Base-by-base conservation (phyloP, 2,888 invertebrate species). In the Pammene fasciana region DNA sequence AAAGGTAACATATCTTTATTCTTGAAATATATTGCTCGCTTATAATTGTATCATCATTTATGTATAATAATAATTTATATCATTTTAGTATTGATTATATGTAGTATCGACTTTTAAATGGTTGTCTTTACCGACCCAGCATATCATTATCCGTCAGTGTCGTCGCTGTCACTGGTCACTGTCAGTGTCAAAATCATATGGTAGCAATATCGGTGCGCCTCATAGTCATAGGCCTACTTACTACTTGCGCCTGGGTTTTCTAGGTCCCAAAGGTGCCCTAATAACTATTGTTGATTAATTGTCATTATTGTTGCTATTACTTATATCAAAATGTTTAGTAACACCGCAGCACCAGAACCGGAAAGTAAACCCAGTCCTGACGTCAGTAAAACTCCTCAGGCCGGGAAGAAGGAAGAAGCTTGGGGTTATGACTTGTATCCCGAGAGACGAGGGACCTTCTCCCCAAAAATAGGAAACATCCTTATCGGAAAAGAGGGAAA, bases 401-500 rank as follows among this genome's bases (percentile, higher is more conserved):
- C 59, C 46, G 71, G 73, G 11, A 77, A 81, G 38, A 85, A 85
- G 60, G 78, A 85, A 41, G 88, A 90, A 72, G 79, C 92, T 7
- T 96, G 96, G 96, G 96, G 96, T 70, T 96, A 96, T 80, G 96
- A 97, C 88, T 90, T 97, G 72, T 97, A 97, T 82, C 97, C 97
- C 0, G 97, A 97, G 85, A 93, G 97, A 76, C 94, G 95, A 78
- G 95, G 95, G 0, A 87, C 93, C 45, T 94, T 92, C 76, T 92
- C 93, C 72, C 92, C 94, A 0, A 93, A 89, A 78, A 86, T 94
- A 84, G 82, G 87, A 1, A 93, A 93, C 68, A 85, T 94, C 52
- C 76, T 96, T 0, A 82, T 95, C 13, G 94, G 95, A 5, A 88
- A 94, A 56, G 95, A 96, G 84, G 96, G 96, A 43, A 93, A 94